phyloP scores from a whole-genome alignment of 2,888 invertebrate species.

The Diarsia dahlii region DNA sequence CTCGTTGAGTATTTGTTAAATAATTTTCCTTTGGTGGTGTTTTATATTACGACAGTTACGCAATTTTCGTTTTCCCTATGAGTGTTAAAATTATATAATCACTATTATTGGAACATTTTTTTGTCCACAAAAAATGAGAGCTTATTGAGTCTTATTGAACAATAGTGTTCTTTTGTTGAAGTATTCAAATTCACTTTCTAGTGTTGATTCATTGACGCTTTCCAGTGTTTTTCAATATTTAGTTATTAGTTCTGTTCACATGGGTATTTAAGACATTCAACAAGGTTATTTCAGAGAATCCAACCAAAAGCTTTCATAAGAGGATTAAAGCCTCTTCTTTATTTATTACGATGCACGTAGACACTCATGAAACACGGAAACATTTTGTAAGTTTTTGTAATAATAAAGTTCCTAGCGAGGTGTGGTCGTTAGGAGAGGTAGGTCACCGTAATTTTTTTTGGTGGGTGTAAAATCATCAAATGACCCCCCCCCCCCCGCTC shows the following conservation, averaged over 20 bases:
- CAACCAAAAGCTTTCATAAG: not conserved
- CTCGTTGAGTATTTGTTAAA: constrained; percentile 52
- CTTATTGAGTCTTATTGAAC: constrained; percentile 18
- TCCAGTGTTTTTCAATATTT: constrained; percentile 48
- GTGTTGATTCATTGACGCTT: constrained; percentile 62
- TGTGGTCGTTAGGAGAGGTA: constrained; percentile 41
- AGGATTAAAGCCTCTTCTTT: not conserved
- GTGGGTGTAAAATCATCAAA: no score
- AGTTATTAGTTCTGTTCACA: constrained; percentile 16
- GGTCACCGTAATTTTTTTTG: constrained; percentile 37
- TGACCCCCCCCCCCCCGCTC: no score
- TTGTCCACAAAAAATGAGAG: constrained; percentile 1
- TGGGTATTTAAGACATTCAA: not conserved
- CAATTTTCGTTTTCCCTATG: constrained; percentile 33
- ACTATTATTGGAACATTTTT: not conserved
- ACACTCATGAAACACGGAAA: constrained; percentile 18
- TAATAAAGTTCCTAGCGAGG: constrained; percentile 31
- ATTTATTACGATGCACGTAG: constrained; percentile 5
- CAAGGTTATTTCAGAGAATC: not conserved
- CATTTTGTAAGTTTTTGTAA: constrained; percentile 32
- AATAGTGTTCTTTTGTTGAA: constrained; percentile 15
- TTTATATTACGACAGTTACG: constrained; percentile 52
- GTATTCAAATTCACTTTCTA: constrained; percentile 66
- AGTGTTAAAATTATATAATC: constrained; percentile 25
- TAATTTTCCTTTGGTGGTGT: constrained; percentile 55